These are phyloP conservation scores for Ciconia boyciana DNA, from an alignment of 2,113 vertebrate species.

Conservation along the genomic window DNA sequence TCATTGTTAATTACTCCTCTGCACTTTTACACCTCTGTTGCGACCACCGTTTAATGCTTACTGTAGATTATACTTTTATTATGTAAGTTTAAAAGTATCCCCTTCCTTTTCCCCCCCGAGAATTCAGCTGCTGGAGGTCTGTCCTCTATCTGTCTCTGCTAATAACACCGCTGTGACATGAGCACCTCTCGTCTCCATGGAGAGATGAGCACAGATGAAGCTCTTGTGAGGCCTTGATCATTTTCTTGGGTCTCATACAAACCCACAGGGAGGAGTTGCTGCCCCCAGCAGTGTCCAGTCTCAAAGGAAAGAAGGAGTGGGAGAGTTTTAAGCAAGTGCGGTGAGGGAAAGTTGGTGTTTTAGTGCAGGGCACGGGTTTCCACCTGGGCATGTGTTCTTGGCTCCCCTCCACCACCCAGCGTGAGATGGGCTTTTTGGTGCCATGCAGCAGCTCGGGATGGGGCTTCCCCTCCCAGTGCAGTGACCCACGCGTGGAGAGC, in stretches of 20 bases:
- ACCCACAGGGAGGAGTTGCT: neutral
- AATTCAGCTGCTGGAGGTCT: neutral
- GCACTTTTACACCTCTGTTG: neutral
- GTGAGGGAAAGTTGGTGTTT: neutral
- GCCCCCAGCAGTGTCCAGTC: neutral
- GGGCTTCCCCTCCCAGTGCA: neutral
- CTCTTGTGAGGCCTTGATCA: neutral
- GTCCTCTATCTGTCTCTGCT: neutral
- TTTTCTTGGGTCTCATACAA: neutral
- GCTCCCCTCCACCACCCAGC: neutral
- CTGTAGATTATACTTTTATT: neutral
- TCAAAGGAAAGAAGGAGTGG: neutral
- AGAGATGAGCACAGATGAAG: neutral
- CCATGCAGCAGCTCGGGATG: neutral
- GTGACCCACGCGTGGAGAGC: neutral
- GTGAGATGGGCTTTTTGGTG: neutral
- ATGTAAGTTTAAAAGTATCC: neutral
- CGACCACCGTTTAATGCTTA: slow-evolving; percentile 10
- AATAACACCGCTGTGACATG: neutral
- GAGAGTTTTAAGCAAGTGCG: fast-evolving
- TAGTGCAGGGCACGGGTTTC: neutral
- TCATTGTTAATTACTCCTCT: slow-evolving; percentile 48
- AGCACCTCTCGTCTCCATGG: neutral
- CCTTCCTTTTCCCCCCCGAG: neutral
- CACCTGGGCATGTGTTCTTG: neutral